A percentile compares a stretch with the other conserved stretches of the same genome.
phyloP scores from a whole-genome alignment of 2,888 invertebrate genomes.

The Tipula lateralis region DNA sequence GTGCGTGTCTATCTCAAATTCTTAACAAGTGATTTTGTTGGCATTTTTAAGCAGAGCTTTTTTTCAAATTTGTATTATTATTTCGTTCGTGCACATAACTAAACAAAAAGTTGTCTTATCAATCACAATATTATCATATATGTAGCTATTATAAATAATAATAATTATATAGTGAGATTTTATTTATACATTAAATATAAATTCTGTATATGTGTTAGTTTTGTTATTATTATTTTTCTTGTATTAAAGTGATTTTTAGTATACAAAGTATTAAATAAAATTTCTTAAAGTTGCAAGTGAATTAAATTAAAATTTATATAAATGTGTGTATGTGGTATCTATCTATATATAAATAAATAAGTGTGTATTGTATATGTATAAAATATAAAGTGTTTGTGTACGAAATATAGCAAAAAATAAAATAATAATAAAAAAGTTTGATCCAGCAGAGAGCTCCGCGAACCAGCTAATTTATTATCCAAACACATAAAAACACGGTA shows the following conservation, averaged over 20 bases:
- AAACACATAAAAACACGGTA: background rate
- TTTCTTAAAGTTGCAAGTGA: background rate
- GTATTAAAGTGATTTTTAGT: background rate
- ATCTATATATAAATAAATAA: background rate
- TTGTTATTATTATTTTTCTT: background rate
- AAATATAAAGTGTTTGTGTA: background rate
- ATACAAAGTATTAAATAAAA: background rate
- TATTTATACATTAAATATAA: background rate
- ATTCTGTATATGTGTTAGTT: background rate
- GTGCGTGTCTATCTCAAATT: no score
- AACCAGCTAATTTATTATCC: background rate
- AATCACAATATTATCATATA: constrained; percentile 4
- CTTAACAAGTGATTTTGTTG: background rate
- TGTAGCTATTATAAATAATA: background rate
- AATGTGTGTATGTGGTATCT: background rate
- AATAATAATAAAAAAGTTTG: no score
- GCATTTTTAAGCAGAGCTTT: background rate
- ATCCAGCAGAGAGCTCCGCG: background rate
- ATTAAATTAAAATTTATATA: background rate
- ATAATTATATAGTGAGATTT: background rate
- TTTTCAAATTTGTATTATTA: background rate
- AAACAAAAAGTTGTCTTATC: background rate
- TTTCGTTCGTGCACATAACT: background rate
- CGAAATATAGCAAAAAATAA: background rate
- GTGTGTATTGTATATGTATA: background rate